Percentiles rank a stretch among this genome's conserved stretches.
Evolutionary conservation across 2,797 vertebrate genomes (phyloP).

Genomic region (Tadarida brasiliensis): DNA sequence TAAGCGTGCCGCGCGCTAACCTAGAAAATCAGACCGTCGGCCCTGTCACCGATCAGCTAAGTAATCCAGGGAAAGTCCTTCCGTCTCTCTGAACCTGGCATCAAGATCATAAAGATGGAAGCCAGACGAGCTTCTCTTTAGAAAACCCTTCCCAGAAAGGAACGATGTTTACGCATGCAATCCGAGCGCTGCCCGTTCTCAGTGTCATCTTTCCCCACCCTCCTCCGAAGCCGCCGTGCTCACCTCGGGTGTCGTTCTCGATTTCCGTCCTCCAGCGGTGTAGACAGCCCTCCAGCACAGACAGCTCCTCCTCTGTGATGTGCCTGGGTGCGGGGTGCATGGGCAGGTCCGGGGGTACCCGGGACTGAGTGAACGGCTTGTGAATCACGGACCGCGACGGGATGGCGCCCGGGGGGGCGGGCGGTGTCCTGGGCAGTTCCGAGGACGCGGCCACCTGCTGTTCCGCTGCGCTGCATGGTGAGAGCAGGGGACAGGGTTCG

Average conservation of each 20-base stretch:
- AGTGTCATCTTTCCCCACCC: background rate
- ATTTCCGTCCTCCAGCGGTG: slow-evolving; percentile 99
- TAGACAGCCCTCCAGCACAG: slow-evolving; percentile 96
- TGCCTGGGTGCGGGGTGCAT: slow-evolving; percentile 99
- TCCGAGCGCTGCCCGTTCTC: background rate
- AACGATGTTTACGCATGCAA: slow-evolving; percentile 27
- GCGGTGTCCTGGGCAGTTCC: slow-evolving; percentile 89
- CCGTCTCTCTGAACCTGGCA: background rate
- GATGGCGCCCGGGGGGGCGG: slow-evolving; percentile 79
- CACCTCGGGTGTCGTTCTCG: slow-evolving; percentile 97
- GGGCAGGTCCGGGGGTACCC: slow-evolving; percentile 95
- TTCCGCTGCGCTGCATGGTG: slow-evolving; percentile 91
- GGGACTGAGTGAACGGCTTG: slow-evolving; percentile 98
- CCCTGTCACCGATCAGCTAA: slow-evolving; percentile 72
- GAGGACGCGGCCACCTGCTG: slow-evolving; percentile 89
- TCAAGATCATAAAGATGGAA: background rate
- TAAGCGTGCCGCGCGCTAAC: no score
- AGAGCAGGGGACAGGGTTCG: slow-evolving; percentile 70
- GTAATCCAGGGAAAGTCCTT: slow-evolving; percentile 25
- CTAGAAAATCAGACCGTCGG: slow-evolving; percentile 73
- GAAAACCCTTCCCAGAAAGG: background rate
- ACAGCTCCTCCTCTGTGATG: slow-evolving; percentile 97
- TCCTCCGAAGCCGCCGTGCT: background rate
- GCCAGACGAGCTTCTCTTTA: background rate
- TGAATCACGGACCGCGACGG: slow-evolving; percentile 93